A percentile compares a stretch with the other conserved stretches of the same genome.
Conservation (phyloP, 2,113 vertebrate genomes). For the Cyanoderma ruficeps region DNA sequence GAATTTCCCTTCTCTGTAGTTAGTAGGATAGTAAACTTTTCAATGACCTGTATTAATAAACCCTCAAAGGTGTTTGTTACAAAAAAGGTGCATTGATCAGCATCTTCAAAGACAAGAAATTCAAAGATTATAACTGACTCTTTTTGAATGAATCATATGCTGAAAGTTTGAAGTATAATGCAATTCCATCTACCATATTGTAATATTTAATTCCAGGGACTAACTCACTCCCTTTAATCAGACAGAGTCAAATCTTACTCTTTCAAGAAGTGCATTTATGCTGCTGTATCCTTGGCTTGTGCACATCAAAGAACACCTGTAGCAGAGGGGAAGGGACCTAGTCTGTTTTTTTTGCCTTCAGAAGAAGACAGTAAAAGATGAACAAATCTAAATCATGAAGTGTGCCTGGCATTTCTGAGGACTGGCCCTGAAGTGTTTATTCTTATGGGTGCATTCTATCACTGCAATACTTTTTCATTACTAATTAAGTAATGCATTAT, state of each 20-base stretch:
- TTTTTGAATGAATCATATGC: background rate
- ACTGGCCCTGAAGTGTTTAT: background rate
- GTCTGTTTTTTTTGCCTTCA: background rate
- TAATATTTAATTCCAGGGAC: background rate
- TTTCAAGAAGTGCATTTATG: background rate
- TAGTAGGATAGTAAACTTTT: background rate
- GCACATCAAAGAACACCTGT: background rate
- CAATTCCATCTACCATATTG: background rate
- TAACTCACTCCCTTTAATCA: background rate
- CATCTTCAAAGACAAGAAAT: constrained; percentile 29
- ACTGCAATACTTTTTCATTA: background rate
- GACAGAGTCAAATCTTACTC: background rate
- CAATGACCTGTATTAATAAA: background rate
- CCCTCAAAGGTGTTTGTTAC: background rate
- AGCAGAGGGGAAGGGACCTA: background rate
- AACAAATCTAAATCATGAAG: background rate
- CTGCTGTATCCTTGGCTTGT: background rate
- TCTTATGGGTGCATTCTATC: background rate
- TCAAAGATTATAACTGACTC: background rate
- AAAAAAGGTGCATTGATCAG: background rate
- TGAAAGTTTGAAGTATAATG: background rate
- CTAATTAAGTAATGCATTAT: background rate
- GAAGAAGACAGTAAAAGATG: background rate
- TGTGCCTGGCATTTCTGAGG: background rate
- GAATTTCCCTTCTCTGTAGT: constrained; percentile 36